Percentiles rank a stretch among this genome's conserved stretches.
Conservation (phyloP, 2,113 vertebrate genomes). For the Chinchilla lanigera region DNA sequence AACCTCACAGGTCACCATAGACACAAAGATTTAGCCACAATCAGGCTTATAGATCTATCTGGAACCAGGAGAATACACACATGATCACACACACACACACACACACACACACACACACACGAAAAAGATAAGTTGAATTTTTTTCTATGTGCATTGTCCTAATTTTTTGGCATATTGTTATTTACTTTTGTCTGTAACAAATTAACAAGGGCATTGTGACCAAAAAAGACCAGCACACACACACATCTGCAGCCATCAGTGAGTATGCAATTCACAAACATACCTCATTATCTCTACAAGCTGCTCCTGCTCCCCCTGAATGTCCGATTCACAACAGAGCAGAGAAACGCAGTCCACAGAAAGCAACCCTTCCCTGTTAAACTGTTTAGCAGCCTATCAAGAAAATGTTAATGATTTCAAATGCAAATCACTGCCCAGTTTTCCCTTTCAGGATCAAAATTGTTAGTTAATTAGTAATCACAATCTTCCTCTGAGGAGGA, state of each 20-base stretch:
- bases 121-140: background rate
- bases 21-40: background rate
- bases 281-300: slow-evolving; percentile 59
- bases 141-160: background rate
- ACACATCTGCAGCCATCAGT: background rate
- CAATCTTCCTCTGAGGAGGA: background rate
- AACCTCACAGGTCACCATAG: background rate
- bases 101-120: background rate
- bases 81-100: background rate
- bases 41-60: background rate
- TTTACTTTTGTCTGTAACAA: background rate
- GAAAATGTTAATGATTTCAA: background rate
- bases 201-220: background rate
- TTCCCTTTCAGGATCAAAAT: background rate
- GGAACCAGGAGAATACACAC: background rate
- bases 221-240: background rate
- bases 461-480: slow-evolving; percentile 78
- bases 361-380: background rate
- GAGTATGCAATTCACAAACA: background rate
- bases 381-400: background rate
- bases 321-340: background rate
- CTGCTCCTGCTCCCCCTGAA: background rate
- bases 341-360: background rate
- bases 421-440: background rate
- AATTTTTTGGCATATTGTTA: background rate